A percentile compares a stretch with the other conserved stretches of the same genome.
Conservation (phyloP, 2,888 invertebrate species). For the Apamea sordens region DNA sequence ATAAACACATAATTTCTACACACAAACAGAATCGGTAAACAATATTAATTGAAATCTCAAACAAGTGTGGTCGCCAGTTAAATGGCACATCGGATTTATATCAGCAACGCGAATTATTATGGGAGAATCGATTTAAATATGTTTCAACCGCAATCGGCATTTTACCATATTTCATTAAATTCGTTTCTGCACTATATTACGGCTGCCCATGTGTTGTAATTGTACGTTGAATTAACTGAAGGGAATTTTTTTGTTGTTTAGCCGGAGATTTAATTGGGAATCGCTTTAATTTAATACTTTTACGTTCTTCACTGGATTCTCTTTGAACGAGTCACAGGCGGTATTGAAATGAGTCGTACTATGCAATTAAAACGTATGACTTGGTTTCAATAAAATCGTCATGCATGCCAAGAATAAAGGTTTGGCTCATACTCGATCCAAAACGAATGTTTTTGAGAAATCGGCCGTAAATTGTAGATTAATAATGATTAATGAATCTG, state of each 20-base stretch:
- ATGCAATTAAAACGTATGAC: neutral
- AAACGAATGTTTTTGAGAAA: neutral
- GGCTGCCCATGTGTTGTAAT: slow-evolving; percentile 13
- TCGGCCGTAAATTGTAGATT: neutral
- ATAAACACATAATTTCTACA: slow-evolving; percentile 41
- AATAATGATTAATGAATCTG: neutral
- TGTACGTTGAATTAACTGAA: slow-evolving; percentile 25
- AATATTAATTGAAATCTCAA: slow-evolving; percentile 67
- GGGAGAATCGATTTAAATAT: slow-evolving; percentile 63
- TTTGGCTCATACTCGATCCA: neutral
- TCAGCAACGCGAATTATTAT: slow-evolving; percentile 47
- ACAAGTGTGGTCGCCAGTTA: slow-evolving; percentile 57
- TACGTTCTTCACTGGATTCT: slow-evolving; percentile 15
- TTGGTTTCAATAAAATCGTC: neutral
- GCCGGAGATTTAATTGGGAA: slow-evolving; percentile 11
- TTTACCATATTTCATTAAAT: slow-evolving; percentile 64
- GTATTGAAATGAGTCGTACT: neutral
- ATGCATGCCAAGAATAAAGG: too few species aligned
- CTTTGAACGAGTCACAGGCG: neutral
- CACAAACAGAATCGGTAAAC: slow-evolving; percentile 51
- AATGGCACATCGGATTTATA: slow-evolving; percentile 53
- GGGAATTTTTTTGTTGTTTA: slow-evolving; percentile 34
- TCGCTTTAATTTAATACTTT: slow-evolving; percentile 9
- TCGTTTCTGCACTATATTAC: slow-evolving; percentile 15
- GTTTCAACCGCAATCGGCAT: slow-evolving; percentile 48